Evolutionary conservation across 2,888 invertebrate genomes (phyloP).

Genomic region (Macrophya alboannulata): DNA sequence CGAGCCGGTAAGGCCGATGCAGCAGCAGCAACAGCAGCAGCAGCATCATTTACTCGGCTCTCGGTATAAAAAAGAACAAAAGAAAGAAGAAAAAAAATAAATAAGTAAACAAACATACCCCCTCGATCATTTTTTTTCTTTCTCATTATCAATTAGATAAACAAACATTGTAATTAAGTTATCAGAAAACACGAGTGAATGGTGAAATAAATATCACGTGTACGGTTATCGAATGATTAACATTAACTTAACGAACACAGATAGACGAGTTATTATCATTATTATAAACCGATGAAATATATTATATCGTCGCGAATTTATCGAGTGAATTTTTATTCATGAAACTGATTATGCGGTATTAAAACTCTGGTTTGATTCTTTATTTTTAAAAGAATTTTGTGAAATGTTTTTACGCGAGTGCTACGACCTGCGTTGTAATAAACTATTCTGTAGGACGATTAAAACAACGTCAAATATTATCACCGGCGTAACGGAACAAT

Average conservation of each 20-base stretch:
- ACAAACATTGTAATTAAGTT: not conserved
- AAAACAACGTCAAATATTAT: not conserved
- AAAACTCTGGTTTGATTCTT: not conserved
- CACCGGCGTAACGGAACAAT: not conserved
- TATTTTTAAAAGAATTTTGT: not conserved
- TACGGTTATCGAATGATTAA: not conserved
- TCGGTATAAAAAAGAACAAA: not conserved
- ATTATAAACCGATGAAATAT: slow-evolving; percentile 5
- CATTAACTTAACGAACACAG: not conserved
- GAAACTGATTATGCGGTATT: not conserved
- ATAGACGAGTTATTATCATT: not conserved
- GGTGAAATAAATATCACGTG: not conserved
- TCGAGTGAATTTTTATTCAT: no score
- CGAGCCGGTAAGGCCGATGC: not conserved
- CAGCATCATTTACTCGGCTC: not conserved
- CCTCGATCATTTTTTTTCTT: not conserved
- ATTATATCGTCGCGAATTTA: not conserved
- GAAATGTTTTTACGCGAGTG: slow-evolving; percentile 16
- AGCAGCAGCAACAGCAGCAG: not conserved
- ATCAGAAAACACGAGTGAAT: not conserved
- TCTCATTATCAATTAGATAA: not conserved
- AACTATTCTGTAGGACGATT: not conserved
- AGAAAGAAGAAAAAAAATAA: no score
- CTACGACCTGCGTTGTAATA: not conserved
- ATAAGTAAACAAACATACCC: not conserved